Evolutionary conservation across 2,888 invertebrate species (phyloP).

Genomic region (Rhaphigaster nebulosa): DNA sequence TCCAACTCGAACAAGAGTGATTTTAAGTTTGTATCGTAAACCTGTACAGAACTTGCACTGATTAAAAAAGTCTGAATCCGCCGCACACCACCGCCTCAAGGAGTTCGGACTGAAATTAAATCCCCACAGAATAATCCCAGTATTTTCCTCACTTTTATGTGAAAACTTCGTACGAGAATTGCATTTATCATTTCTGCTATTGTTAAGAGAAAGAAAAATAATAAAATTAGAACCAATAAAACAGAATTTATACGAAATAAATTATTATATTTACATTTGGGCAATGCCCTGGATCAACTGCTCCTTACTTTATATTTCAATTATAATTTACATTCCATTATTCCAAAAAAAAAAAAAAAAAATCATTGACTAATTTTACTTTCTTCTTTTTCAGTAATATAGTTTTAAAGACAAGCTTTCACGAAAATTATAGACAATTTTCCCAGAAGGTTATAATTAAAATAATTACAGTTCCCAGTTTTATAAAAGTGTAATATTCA

Average conservation of each 20-base stretch:
- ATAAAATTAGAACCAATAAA: background rate
- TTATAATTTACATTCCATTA: no score
- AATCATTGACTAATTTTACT: no score
- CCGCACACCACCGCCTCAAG: background rate
- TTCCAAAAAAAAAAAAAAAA: no score
- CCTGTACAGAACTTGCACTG: background rate
- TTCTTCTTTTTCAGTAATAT: no score
- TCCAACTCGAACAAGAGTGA: constrained; percentile 35
- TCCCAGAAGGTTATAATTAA: no score
- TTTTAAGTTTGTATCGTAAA: constrained; percentile 48
- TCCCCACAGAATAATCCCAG: background rate
- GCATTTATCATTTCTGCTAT: background rate
- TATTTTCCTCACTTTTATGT: background rate
- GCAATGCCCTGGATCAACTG: no score
- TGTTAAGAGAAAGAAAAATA: background rate
- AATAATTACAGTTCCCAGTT: no score
- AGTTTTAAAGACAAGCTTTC: no score
- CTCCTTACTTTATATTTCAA: no score
- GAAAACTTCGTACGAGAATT: background rate
- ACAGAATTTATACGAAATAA: background rate
- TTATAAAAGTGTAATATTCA: no score
- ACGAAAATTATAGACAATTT: no score
- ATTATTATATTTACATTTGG: no score
- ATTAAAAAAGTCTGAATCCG: constrained; percentile 37
- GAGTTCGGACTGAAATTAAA: background rate